Base-by-base conservation (phyloP, 1,140 invertebrate species). In the Solenopsis fugax region DNA sequence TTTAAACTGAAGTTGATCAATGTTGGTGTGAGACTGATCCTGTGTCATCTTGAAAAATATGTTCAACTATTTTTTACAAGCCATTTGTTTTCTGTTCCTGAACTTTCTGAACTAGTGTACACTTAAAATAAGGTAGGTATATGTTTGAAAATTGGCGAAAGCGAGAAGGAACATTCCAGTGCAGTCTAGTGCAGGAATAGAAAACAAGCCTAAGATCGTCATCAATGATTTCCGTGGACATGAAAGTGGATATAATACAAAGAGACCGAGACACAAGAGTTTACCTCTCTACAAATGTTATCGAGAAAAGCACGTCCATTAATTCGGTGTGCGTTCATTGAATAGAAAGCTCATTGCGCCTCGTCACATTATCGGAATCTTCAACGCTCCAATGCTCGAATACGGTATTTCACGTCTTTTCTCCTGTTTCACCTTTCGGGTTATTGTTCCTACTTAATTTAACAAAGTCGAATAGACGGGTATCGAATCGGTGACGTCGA, bases 391-490 rank as follows among this genome's bases (percentile, higher is more conserved):
- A 67, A 86, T 72, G 29, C 18, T 87, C 67, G 87, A 56, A 45
- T 60, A 45, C 48, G 80, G 85, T 90, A 90, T 62, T 87, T 65
- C 45, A 24, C 56, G 41, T 56, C 54, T 65, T 48, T 52, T 56
- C 24, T 54, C 65, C 16, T 24, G 10, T 24, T 75, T 58, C n/a
- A 29, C 29, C 72, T 71, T 80, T 76, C 87, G 37, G 24, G 24
- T 18, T 73, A 73, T 84, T 54, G 41, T 62, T 87, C 75, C 86
- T 76, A 85, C 81, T 91, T 89, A 86, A 77, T 91, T 86, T 87
- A 77, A 93, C 91, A 93, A 93, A 92, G 92, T 62, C 86, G 86
- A 87, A 56, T 75, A 71, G 86, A 72, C 54, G 86, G 88, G 81
- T 81, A 90, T 85, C 82, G 60, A 54, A 16, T 71, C 37, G 65